These are phyloP conservation scores for Cartodere bifasciata DNA, from an alignment of 2,888 invertebrate genomes.

Conservation along the genomic window DNA sequence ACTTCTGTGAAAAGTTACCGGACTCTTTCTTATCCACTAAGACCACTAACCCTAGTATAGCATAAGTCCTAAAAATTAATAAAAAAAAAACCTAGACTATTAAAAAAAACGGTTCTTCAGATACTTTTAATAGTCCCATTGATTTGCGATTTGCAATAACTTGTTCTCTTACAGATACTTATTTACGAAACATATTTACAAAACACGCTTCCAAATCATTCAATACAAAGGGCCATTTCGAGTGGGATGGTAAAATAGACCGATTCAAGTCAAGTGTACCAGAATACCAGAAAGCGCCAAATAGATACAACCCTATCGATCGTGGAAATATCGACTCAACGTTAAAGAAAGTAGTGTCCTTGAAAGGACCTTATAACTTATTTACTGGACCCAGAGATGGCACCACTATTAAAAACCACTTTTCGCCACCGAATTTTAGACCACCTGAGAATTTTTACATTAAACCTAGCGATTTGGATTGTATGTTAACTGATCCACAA, in stretches of 20 bases:
- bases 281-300: conserved; percentile 23
- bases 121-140: neutral
- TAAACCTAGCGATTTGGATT: conserved; percentile 23
- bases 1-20: too few relatives aligned
- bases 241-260: conserved; percentile 26
- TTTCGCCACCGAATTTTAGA: conserved; percentile 25
- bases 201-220: conserved; percentile 14
- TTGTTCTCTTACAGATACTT: conserved; percentile 5
- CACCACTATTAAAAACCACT: conserved; percentile 42
- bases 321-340: conserved; percentile 16
- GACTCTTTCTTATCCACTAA: too few relatives aligned
- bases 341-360: conserved; percentile 21
- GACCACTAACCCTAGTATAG: too few relatives aligned
- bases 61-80: too few relatives aligned
- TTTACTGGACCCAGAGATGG: conserved; percentile 40
- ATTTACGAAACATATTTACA: conserved; percentile 7
- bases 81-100: too few relatives aligned
- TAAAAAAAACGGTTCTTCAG: too few relatives aligned
- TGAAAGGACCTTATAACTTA: conserved; percentile 30
- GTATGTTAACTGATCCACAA: conserved; percentile 22
- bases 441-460: conserved; percentile 26
- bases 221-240: conserved; percentile 23
- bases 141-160: neutral
- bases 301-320: conserved; percentile 23
- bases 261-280: conserved; percentile 23